Conservation (phyloP, 2,113 vertebrate genomes). For the Crocuta crocuta region DNA sequence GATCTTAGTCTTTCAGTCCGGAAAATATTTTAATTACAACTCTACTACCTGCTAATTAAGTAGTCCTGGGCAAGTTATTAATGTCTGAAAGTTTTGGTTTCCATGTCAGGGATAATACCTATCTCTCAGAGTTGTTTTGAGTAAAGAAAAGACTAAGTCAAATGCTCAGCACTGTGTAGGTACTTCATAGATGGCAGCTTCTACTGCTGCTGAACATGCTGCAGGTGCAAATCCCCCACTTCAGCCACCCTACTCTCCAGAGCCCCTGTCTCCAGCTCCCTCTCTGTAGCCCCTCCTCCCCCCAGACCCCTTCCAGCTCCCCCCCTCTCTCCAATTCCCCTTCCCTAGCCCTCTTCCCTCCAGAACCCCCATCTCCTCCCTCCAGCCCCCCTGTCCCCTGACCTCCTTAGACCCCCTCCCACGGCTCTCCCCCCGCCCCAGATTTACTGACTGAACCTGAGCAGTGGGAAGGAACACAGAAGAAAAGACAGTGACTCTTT, state of each 20-base stretch:
- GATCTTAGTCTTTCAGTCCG: background rate
- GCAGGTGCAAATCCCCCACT: background rate
- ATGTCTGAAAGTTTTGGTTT: background rate
- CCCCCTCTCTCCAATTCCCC: too few relatives aligned
- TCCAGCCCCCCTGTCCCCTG: too few relatives aligned
- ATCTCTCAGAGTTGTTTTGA: background rate
- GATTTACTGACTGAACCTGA: fast-evolving
- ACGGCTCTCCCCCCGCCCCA: background rate
- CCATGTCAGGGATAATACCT: background rate
- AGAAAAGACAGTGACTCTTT: background rate
- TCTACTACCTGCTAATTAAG: background rate
- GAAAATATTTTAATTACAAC: background rate
- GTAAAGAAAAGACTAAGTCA: background rate
- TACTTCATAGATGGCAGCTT: background rate
- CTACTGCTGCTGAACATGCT: background rate
- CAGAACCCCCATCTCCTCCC: background rate
- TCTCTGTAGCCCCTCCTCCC: background rate
- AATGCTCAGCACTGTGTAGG: background rate
- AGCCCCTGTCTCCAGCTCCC: background rate
- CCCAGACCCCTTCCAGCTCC: too few relatives aligned
- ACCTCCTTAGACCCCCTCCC: background rate
- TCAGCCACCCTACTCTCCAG: too few relatives aligned
- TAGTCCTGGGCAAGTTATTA: background rate
- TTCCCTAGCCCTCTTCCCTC: background rate
- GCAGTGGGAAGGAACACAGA: background rate